Conservation (phyloP, 1,140 invertebrate species). For the Dendrolimus punctatus region DNA sequence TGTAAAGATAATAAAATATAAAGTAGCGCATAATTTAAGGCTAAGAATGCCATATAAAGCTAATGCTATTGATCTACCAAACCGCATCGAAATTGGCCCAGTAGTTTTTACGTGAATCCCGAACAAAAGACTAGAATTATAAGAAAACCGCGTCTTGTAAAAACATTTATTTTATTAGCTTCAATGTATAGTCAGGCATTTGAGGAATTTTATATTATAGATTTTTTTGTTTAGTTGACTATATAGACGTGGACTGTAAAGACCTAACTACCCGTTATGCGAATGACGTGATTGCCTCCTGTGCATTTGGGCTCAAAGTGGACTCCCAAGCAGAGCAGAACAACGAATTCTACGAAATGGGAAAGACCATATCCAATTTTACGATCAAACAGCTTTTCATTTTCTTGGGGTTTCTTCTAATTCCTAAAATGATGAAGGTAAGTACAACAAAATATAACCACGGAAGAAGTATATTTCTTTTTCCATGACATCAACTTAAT, state of each 20-base stretch:
- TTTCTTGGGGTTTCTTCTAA: conserved; percentile 12
- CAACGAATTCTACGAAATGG: conserved; percentile 70
- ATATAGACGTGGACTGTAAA: conserved; percentile 68
- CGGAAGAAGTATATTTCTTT: too few species aligned
- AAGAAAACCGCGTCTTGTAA: too few species aligned
- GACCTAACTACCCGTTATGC: conserved; percentile 72
- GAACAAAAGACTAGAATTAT: too few species aligned
- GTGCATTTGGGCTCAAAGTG: conserved; percentile 72
- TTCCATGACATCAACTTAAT: too few species aligned
- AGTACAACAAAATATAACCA: not conserved
- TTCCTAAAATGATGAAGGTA: conserved; percentile 20
- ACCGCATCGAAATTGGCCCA: too few species aligned
- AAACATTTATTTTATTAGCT: too few species aligned
- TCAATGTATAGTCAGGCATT: too few species aligned
- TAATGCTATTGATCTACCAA: too few species aligned
- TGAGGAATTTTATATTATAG: not conserved
- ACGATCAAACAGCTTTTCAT: conserved; percentile 19
- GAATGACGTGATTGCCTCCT: conserved; percentile 71
- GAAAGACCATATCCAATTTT: conserved; percentile 37
- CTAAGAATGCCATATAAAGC: too few species aligned
- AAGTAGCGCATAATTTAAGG: too few species aligned
- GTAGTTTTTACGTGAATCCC: too few species aligned
- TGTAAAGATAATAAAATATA: too few species aligned
- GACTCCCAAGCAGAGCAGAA: conserved; percentile 70
- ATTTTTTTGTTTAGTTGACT: conserved; percentile 15